Evolutionary conservation across 2,797 vertebrate species (phyloP).

Genomic region (Rhabdophis nuchalis): DNA sequence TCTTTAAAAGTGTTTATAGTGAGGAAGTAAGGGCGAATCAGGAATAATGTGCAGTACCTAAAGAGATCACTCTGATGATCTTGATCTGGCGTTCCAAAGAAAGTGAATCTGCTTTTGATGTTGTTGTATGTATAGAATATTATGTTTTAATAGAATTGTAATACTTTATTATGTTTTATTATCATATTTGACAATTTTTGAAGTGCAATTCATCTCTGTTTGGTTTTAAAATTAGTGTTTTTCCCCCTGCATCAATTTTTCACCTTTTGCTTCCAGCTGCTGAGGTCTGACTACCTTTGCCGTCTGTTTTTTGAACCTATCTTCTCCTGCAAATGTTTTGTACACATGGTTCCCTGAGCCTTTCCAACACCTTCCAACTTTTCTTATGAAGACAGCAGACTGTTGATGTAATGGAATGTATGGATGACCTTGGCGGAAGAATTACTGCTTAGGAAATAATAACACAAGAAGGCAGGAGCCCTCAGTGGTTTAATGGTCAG

Average conservation of each 20-base stretch:
- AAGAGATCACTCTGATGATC: fast-evolving
- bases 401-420: not conserved
- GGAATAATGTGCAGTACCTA: not conserved
- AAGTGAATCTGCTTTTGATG: slow-evolving; percentile 4
- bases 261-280: not conserved
- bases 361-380: not conserved
- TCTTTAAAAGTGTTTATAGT: not conserved
- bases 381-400: not conserved
- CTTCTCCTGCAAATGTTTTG: not conserved
- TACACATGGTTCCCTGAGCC: not conserved
- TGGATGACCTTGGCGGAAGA: not conserved
- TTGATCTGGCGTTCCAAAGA: not conserved
- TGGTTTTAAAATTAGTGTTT: not conserved
- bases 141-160: slow-evolving; percentile 31
- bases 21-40: not conserved
- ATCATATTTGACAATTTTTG: not conserved
- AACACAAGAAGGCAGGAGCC: not conserved
- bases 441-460: not conserved
- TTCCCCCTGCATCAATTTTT: not conserved
- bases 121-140: not conserved
- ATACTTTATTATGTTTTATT: not conserved
- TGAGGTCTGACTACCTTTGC: not conserved
- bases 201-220: not conserved
- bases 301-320: not conserved
- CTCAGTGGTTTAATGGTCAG: not conserved